Percentiles rank a stretch among this genome's conserved stretches.
phyloP scores from a whole-genome alignment of 2,797 vertebrate genomes.

The Cebuella pygmaea region DNA sequence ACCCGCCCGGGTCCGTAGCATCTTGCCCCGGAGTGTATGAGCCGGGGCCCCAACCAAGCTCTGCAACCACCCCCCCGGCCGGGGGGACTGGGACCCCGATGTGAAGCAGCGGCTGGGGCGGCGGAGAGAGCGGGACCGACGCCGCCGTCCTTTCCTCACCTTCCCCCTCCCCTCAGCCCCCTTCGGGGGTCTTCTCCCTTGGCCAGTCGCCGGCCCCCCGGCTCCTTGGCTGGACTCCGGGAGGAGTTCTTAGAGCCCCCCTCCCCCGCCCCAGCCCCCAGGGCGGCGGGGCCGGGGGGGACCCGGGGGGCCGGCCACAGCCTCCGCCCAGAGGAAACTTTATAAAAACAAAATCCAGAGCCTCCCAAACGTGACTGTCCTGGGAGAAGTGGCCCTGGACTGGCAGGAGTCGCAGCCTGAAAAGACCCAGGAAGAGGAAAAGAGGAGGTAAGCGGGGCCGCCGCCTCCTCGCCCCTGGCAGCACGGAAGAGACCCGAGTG shows the following conservation, averaged over 20 bases:
- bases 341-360: conserved; percentile 26
- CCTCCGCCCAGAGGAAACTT: conserved; percentile 75
- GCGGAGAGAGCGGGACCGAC: conserved; percentile 62
- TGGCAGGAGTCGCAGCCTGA: conserved; percentile 60
- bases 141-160: conserved; percentile 47
- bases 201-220: conserved; percentile 64
- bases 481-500: conserved; percentile 72
- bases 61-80: conserved; percentile 62
- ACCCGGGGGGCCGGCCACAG: conserved; percentile 72
- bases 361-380: conserved; percentile 50
- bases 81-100: conserved; percentile 72
- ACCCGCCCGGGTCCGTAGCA: conserved; percentile 64
- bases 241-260: conserved; percentile 70
- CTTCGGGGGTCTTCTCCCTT: conserved; percentile 50
- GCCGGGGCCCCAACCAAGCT: conserved; percentile 29
- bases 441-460: conserved; percentile 58
- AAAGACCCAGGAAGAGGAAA: conserved; percentile 74
- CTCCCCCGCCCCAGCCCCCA: conserved; percentile 77
- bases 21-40: conserved; percentile 63
- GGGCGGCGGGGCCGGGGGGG: conserved; percentile 80
- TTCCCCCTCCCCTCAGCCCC: conserved; percentile 52
- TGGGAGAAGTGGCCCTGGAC: conserved; percentile 65
- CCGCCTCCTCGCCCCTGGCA: conserved; percentile 29
- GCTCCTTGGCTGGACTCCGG: conserved; percentile 70
- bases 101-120: conserved; percentile 62